A percentile compares a stretch with the other conserved stretches of the same genome.
phyloP scores from a whole-genome alignment of 2,888 invertebrate genomes.

The Ophioninae sp. region DNA sequence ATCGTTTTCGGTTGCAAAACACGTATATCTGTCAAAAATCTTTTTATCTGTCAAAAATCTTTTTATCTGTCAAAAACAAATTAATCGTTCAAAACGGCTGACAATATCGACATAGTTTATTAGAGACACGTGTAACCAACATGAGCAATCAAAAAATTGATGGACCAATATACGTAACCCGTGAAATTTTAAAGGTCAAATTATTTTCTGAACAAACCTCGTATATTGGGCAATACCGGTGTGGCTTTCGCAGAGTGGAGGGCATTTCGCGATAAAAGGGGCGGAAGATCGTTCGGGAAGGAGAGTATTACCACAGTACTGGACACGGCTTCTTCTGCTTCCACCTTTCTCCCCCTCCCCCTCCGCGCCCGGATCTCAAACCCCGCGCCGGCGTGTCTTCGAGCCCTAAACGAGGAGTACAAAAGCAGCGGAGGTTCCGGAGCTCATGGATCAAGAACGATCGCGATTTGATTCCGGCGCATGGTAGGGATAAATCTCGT shows the following conservation, averaged over 20 bases:
- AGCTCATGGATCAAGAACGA: constrained; percentile 57
- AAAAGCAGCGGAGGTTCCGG: constrained; percentile 62
- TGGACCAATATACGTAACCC: no score
- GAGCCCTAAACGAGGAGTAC: constrained; percentile 40
- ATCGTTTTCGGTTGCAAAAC: no score
- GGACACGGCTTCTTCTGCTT: constrained; percentile 64
- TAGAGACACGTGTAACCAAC: no score
- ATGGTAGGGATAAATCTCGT: constrained; percentile 63
- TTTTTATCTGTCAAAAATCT: neutral
- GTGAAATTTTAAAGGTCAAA: no score
- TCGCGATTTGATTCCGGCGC: constrained; percentile 63
- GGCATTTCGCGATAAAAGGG: constrained; percentile 41
- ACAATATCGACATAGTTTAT: no score
- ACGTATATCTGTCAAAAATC: no score
- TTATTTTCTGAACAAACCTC: neutral
- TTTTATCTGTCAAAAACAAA: no score
- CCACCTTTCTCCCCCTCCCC: constrained; percentile 64
- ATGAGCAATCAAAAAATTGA: no score
- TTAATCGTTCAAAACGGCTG: no score
- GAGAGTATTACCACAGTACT: constrained; percentile 14
- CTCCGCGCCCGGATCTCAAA: no score
- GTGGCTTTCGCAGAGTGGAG: constrained; percentile 59
- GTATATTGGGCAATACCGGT: neutral
- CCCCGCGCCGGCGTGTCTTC: constrained; percentile 38
- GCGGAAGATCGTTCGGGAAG: constrained; percentile 47